Conservation (phyloP, 2,888 invertebrate genomes). For the Andrena haemorrhoa region DNA sequence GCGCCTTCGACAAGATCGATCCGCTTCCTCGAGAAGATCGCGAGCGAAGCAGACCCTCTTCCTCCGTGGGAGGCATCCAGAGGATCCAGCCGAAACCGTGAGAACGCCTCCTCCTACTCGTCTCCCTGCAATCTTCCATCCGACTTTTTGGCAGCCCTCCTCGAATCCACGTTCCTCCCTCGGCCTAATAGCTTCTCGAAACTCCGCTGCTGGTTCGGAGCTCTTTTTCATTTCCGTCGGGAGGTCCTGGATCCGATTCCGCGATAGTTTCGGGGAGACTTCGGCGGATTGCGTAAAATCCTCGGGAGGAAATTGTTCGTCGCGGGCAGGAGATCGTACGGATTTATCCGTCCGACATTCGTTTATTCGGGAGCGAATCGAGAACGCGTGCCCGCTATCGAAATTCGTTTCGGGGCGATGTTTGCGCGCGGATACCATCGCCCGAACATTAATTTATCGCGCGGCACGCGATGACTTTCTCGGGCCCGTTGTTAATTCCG, state of each 20-base stretch:
- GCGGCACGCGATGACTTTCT: constrained; percentile 60
- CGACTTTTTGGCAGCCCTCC: constrained; percentile 26
- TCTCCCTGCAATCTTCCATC: constrained; percentile 14
- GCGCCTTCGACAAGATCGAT: constrained; percentile 15
- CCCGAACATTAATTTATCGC: constrained; percentile 64
- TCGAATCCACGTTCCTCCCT: not conserved
- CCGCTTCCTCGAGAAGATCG: not conserved
- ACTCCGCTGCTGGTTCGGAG: constrained; percentile 4
- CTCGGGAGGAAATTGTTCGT: not conserved
- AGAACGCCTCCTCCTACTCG: constrained; percentile 15
- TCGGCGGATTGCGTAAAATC: not conserved
- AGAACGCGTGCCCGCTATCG: not conserved
- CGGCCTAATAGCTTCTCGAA: constrained; percentile 45
- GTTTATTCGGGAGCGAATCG: not conserved
- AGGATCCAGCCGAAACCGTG: constrained; percentile 30
- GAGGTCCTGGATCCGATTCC: not conserved
- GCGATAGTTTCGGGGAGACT: not conserved
- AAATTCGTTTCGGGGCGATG: not conserved
- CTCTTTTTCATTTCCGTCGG: constrained; percentile 6
- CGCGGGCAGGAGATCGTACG: not conserved
- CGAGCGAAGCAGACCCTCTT: not conserved
- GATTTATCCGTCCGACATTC: not conserved
- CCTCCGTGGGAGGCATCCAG: not conserved
- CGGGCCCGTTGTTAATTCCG: constrained; percentile 51
- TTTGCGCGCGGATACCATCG: not conserved